A percentile compares a stretch with the other conserved stretches of the same genome.
Conservation (phyloP, 2,888 invertebrate genomes). For the Scrobipalpa atriplicella region DNA sequence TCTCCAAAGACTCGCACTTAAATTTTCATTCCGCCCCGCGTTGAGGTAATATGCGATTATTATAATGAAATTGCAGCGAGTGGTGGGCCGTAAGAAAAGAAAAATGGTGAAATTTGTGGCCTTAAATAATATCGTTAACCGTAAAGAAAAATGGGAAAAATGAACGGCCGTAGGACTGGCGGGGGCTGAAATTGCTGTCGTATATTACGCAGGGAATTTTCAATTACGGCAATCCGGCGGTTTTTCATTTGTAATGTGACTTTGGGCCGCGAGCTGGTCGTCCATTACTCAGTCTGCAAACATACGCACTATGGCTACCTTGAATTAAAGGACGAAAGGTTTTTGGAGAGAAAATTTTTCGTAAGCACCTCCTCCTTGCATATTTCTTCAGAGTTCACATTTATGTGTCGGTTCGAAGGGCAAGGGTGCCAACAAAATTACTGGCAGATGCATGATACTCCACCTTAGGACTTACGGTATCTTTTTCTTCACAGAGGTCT, state of each 20-base stretch:
- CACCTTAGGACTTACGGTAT: too few relatives aligned
- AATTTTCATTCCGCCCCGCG: conserved; percentile 35
- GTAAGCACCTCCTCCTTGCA: conserved; percentile 21
- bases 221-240: conserved; percentile 81
- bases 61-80: conserved; percentile 78
- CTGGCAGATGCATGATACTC: too few relatives aligned
- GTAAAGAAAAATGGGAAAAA: conserved; percentile 69
- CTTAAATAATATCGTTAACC: conserved; percentile 81
- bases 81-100: conserved; percentile 58
- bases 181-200: conserved; percentile 76
- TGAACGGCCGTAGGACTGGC: conserved; percentile 59
- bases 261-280: conserved; percentile 73
- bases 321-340: background rate
- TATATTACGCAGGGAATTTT: conserved; percentile 82
- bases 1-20: background rate
- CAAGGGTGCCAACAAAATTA: too few relatives aligned
- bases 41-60: conserved; percentile 72
- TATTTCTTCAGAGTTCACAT: too few relatives aligned
- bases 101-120: conserved; percentile 79
- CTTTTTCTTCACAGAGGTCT: too few relatives aligned
- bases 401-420: too few relatives aligned
- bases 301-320: conserved; percentile 9
- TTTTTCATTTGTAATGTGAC: conserved; percentile 82
- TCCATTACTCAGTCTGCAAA: conserved; percentile 59
- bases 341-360: background rate